Base-by-base conservation (phyloP, 2,113 vertebrate species). In the Bufo gargarizans region DNA sequence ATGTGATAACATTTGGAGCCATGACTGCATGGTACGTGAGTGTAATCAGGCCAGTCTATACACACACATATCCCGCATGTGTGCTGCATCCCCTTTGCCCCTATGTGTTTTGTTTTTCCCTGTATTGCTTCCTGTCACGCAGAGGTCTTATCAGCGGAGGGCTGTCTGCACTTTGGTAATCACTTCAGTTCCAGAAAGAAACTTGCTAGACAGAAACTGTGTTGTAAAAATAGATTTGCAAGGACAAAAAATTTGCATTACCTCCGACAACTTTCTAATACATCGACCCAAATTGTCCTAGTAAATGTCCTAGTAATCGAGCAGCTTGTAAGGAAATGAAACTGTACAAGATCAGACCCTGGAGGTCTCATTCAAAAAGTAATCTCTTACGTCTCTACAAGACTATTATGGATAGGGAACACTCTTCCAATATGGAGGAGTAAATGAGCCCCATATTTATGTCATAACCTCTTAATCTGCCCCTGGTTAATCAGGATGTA, bases 121-220 rank as follows among this genome's bases (percentile, higher is more conserved):
- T 78, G 56, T 65, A 86, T 86, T 63, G 55, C 85, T 86, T 86
- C 85, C 85, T 86, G 85, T 86, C 74, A 86, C 58, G 74, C 85
- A 86, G 85, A 76, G n/a, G 19, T 77, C 85, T 86, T 86, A 86
- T 86, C 85, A 53, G 45, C 6, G 43, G 33, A 76, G 3, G 43
- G 58, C 74, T 53, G 59, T 85, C 72, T 77, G 53, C 84, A 12
- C 22, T 20, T 59, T 9, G 13, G 5, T 86, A 86, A 86, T 74
- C 58, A 58, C 1, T 77, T n/a, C 72, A 49, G 12, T 56, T 55
- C 69, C 12, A 19, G 65, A 45, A 47, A 65, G 11, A 3, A 78
- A 78, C 76, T 55, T n/a, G 1, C 49, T 11, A 55, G 19, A 22
- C 9, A 79, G n/a, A 79, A 56, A 56, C 77, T 17, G 47, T 10